Percentiles rank a stretch among this genome's conserved stretches.
phyloP scores from a whole-genome alignment of 1,140 invertebrate genomes.

The Sarcophaga bullata region DNA sequence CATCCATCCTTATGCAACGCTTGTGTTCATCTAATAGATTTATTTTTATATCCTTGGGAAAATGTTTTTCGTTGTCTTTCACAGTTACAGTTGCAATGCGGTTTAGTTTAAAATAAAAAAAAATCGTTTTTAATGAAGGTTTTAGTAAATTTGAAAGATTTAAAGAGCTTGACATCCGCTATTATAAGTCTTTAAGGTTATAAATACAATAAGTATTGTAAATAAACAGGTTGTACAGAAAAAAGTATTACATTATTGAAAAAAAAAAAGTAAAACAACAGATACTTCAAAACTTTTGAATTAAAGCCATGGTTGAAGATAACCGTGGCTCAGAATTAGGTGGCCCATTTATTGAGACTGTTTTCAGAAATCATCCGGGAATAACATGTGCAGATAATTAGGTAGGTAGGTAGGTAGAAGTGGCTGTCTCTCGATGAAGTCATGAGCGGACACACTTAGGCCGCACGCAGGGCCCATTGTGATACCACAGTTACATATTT shows the following conservation, averaged over 20 bases:
- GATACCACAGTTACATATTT: too few relatives aligned
- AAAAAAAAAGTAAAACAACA: too few relatives aligned
- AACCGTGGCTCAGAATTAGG: too few relatives aligned
- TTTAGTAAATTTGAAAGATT: neutral
- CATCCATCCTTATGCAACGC: neutral
- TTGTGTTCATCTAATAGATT: neutral
- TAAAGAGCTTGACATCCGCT: neutral
- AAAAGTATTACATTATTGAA: neutral
- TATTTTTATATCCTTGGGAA: constrained; percentile 39
- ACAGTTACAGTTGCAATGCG: neutral
- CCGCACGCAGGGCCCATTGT: too few relatives aligned
- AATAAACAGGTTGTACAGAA: neutral
- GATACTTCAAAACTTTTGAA: too few relatives aligned
- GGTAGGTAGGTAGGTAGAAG: too few relatives aligned
- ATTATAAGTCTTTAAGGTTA: neutral
- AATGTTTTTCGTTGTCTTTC: constrained; percentile 11
- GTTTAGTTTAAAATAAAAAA: constrained; percentile 19
- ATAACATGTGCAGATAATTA: too few relatives aligned
- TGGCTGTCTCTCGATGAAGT: too few relatives aligned
- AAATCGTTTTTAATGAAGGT: constrained; percentile 12
- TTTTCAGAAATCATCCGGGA: too few relatives aligned
- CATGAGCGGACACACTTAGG: too few relatives aligned
- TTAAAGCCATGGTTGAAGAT: too few relatives aligned
- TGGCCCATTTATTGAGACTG: too few relatives aligned
- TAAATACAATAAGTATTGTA: neutral